phyloP scores from a whole-genome alignment of 1,140 invertebrate species.

The Battus philenor region DNA sequence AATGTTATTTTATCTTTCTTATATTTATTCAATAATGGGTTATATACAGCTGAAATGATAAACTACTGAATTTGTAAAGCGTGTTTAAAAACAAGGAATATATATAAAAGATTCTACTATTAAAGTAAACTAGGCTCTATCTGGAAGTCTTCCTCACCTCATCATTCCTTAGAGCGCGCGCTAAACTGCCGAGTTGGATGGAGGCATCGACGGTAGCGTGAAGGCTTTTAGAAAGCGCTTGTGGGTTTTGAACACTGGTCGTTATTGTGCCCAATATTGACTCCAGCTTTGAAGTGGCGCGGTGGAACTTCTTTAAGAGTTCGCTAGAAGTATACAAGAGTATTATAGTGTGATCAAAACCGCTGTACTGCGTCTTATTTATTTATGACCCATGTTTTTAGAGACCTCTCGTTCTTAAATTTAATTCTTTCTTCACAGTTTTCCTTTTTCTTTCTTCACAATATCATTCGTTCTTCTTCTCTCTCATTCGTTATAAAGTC shows the following conservation, averaged over 20 bases:
- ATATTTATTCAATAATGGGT: slow-evolving; percentile 1
- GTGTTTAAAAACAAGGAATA: too few relatives aligned
- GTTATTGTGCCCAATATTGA: slow-evolving; percentile 27
- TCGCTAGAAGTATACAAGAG: slow-evolving; percentile 29
- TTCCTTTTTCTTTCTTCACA: too few relatives aligned
- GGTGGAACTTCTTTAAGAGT: slow-evolving; percentile 33
- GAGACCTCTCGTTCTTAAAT: too few relatives aligned
- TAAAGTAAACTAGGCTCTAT: too few relatives aligned
- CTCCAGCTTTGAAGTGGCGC: slow-evolving; percentile 34
- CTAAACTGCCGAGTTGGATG: slow-evolving; percentile 20
- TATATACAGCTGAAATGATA: slow-evolving; percentile 4
- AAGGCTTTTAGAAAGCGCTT: slow-evolving; percentile 23
- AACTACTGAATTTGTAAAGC: not conserved
- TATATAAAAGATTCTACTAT: too few relatives aligned
- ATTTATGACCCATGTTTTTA: too few relatives aligned
- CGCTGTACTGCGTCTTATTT: too few relatives aligned
- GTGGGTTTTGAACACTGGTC: slow-evolving; percentile 22
- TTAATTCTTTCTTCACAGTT: too few relatives aligned
- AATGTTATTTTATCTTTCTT: too few relatives aligned
- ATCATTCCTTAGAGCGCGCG: slow-evolving; percentile 24
- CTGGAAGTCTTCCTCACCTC: slow-evolving; percentile 21
- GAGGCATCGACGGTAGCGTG: slow-evolving; percentile 26
- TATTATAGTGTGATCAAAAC: too few relatives aligned
- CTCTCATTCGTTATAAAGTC: too few relatives aligned
- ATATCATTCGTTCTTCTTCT: too few relatives aligned